Evolutionary conservation across 2,113 vertebrate species (phyloP).

Genomic region (Pantherophis guttatus): DNA sequence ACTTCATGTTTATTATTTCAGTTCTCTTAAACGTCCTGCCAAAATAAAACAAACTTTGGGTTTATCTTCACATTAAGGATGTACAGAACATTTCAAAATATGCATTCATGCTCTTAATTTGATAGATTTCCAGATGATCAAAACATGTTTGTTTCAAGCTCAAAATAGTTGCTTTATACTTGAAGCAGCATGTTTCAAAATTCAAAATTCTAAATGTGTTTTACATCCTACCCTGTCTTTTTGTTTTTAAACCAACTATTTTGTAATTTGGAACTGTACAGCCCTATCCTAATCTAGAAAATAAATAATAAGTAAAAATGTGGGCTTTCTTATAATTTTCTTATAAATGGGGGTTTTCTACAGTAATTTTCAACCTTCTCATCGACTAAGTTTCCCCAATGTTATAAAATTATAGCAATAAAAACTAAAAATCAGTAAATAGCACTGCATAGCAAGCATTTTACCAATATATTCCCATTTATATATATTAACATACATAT

Average conservation of each 20-base stretch:
- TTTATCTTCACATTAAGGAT: neutral
- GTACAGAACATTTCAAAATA: neutral
- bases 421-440: neutral
- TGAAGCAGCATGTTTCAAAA: neutral
- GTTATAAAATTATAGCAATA: neutral
- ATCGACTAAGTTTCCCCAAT: neutral
- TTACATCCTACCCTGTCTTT: neutral
- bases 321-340: neutral
- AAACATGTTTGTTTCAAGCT: neutral
- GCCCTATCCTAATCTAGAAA: neutral
- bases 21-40: neutral
- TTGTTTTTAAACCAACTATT: neutral
- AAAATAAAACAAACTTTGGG: neutral
- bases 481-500: neutral
- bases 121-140: neutral
- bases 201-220: neutral
- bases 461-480: neutral
- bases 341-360: neutral
- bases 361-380: neutral
- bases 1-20: neutral
- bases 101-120: neutral
- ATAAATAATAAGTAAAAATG: neutral
- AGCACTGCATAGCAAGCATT: neutral
- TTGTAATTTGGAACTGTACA: neutral
- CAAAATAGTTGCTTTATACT: neutral